phyloP scores from a whole-genome alignment of 2,888 invertebrate genomes.

The Pedicia rivosa region DNA sequence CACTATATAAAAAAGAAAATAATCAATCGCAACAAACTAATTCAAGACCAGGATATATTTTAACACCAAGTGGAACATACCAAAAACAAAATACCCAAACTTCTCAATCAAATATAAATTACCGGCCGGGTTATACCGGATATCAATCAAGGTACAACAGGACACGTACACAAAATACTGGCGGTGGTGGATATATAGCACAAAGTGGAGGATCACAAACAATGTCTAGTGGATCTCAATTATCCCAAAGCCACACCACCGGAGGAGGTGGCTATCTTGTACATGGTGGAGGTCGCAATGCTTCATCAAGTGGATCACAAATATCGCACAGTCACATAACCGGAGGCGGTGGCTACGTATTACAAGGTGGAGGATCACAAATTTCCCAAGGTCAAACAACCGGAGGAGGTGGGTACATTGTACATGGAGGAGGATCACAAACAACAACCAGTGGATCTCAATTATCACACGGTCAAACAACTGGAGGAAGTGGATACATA shows the following conservation, averaged over 20 bases:
- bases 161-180: neutral
- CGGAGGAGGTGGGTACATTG: neutral
- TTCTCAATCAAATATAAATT: neutral
- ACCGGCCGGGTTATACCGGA: neutral
- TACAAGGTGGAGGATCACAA: constrained; percentile 1
- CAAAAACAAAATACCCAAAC: no score
- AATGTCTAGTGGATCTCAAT: no score
- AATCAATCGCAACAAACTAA: no score
- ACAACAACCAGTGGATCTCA: no score
- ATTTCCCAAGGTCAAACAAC: neutral
- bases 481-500: neutral
- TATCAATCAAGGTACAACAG: constrained; percentile 1
- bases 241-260: neutral
- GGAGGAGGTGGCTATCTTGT: constrained; percentile 3
- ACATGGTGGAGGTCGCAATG: neutral
- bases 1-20: no score
- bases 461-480: neutral
- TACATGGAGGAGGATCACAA: neutral
- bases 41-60: no score
- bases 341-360: constrained; percentile 2
- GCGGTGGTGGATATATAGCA: neutral
- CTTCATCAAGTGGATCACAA: no score
- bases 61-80: no score
- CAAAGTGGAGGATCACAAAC: neutral
- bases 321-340: neutral